Evolutionary conservation across 2,113 vertebrate genomes (phyloP).

Genomic region (Dromaius novaehollandiae): DNA sequence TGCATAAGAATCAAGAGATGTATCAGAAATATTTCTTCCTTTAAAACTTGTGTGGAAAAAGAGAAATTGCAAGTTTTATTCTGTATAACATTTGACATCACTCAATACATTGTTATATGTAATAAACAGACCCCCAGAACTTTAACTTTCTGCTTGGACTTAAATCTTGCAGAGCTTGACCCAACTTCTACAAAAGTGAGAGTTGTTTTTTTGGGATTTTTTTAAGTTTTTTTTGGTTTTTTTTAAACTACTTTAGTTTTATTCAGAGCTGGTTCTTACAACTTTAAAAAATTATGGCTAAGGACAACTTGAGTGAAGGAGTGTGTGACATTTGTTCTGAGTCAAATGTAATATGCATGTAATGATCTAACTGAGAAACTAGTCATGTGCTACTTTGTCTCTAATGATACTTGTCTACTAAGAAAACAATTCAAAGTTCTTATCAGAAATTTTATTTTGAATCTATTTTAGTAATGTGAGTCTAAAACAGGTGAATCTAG

Average conservation of each 20-base stretch:
- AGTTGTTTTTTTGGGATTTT: too few species aligned
- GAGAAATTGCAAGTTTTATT: neutral
- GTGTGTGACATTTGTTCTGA: neutral
- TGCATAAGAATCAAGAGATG: neutral
- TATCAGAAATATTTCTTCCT: neutral
- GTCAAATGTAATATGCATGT: neutral
- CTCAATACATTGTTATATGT: neutral
- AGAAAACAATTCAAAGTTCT: neutral
- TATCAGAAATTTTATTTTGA: neutral
- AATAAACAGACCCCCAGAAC: neutral
- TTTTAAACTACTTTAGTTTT: neutral
- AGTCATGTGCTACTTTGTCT: neutral
- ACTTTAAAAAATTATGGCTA: neutral
- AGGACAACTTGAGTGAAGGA: neutral
- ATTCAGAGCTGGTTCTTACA: neutral
- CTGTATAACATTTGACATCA: neutral
- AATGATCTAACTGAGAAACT: neutral
- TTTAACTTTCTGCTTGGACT: neutral
- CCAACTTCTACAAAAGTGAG: neutral
- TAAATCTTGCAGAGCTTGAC: neutral
- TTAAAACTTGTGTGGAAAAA: neutral
- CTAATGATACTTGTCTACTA: constrained; percentile 7
- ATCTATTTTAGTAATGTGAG: neutral
- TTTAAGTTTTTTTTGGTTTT: neutral
- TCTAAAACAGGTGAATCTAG: neutral